These are phyloP conservation scores for Rosalia funebris DNA, from an alignment of 2,888 invertebrate genomes.

Conservation along the genomic window DNA sequence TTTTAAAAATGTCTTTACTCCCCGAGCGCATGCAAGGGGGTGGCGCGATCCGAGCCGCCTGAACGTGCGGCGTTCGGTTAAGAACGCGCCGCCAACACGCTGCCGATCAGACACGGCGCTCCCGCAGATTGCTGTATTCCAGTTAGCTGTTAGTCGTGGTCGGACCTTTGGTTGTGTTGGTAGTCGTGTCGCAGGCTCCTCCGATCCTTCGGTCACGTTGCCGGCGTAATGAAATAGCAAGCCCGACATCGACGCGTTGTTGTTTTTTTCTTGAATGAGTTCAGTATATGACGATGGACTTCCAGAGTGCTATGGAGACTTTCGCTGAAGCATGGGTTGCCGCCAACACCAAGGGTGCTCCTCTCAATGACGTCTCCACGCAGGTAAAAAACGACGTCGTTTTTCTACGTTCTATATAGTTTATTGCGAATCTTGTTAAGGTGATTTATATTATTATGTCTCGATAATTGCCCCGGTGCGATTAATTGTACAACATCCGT, in stretches of 20 bases:
- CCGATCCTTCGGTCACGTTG: constrained; percentile 57
- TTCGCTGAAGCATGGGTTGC: constrained; percentile 98
- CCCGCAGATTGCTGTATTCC: constrained; percentile 25
- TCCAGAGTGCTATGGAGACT: constrained; percentile 98
- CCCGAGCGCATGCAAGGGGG: constrained; percentile 60
- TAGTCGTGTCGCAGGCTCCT: constrained; percentile 47
- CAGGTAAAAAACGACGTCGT: constrained; percentile 68
- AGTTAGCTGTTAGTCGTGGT: constrained; percentile 51
- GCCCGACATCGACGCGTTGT: constrained; percentile 20
- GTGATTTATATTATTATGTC: constrained; percentile 4
- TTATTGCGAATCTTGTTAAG: neutral
- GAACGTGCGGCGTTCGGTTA: constrained; percentile 27
- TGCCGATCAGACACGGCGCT: constrained; percentile 27
- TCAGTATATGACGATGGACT: constrained; percentile 78
- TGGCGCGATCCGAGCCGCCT: constrained; percentile 54
- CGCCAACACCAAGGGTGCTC: constrained; percentile 80
- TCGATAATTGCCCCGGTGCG: neutral
- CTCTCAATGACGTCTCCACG: constrained; percentile 69
- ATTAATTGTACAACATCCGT: constrained; percentile 14
- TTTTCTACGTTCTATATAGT: neutral
- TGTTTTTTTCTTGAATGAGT: constrained; percentile 39
- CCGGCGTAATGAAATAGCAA: constrained; percentile 47
- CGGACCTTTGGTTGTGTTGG: constrained; percentile 49
- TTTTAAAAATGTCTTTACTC: constrained; percentile 59
- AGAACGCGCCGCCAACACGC: constrained; percentile 32